Evolutionary conservation across 2,113 vertebrate species (phyloP), one percentile per base, ranked within the genome.

Genomic region (Litocranius walleri): DNA sequence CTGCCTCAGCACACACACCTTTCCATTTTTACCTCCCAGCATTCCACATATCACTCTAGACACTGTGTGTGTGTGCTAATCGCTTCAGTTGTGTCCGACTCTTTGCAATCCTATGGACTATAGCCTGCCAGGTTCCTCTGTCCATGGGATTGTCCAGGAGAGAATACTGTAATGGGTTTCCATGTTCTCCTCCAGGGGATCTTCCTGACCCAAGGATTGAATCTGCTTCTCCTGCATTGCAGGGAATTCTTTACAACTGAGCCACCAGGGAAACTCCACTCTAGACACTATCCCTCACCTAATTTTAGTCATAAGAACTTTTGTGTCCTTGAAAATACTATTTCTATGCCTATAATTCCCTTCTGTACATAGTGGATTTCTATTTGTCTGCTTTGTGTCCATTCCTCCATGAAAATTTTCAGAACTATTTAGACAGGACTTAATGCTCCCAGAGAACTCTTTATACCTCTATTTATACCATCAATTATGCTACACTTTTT

Each of bases 361-460:
- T 93, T 91, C 19, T 78, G 62, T 88, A 36, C n/a, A 19, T 81
- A 52, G 36, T 29, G 16, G 94, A 57, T 88, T 95, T 50, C 40
- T 78, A 3, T 48, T 93, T 86, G 62, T 61, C 62, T 33, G 90
- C 16, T 78, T 90, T 90, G 33, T 90, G 19, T 43, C 25, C 11
- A 12, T 64, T 95, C 57, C 43, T 90, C 43, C 17, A 36, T 27
- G 21, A 96, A 33, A 23, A 25, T 36, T 84, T 94, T 92, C 9
- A 81, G 17, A 97, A 92, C 80, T 48, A 83, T 33, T 90, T 50
- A 62, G 29, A 10, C 15, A 40, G 29, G 33, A 57, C n/a, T 83
- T 94, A 84, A 62, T 94, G 45, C 36, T 94, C 50, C 11, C n/a
- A 50, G 52, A 81, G 25, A 52, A 80, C 16, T 29, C 45, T 67